These are phyloP conservation scores for Mormyrus iriodes DNA, from an alignment of 2,113 vertebrate species.

Conservation along the genomic window DNA sequence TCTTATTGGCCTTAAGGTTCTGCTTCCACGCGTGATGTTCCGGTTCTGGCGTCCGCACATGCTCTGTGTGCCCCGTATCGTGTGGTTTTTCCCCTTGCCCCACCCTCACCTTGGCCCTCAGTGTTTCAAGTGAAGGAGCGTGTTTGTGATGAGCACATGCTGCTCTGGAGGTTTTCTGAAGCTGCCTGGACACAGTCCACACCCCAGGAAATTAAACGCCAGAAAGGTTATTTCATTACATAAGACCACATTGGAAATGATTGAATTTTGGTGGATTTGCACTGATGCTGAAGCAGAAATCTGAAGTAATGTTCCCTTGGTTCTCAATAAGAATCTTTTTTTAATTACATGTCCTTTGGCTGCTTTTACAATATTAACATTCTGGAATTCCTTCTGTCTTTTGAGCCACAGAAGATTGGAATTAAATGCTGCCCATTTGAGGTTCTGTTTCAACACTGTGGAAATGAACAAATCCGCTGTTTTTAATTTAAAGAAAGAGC, in stretches of 20 bases:
- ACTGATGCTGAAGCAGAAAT: background rate
- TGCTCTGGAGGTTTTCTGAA: background rate
- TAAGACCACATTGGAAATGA: background rate
- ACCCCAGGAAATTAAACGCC: background rate
- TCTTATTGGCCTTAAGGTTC: background rate
- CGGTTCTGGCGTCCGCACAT: background rate
- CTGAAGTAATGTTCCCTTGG: background rate
- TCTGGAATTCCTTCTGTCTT: conserved; percentile 1
- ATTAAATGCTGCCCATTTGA: background rate
- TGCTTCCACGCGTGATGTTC: background rate
- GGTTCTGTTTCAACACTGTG: background rate
- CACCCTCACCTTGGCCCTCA: background rate
- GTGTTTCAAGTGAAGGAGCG: background rate
- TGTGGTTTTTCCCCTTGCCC: background rate
- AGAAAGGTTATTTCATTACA: background rate
- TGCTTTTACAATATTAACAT: background rate
- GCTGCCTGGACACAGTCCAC: background rate
- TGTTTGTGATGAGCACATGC: background rate
- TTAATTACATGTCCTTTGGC: background rate
- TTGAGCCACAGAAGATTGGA: background rate
- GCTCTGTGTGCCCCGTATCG: background rate
- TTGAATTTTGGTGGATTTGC: background rate
- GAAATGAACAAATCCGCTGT: background rate
- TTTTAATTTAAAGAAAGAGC: background rate
- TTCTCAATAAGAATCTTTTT: background rate